Conservation (phyloP, 2,113 vertebrate genomes). For the Eudyptes chrysolophus region DNA sequence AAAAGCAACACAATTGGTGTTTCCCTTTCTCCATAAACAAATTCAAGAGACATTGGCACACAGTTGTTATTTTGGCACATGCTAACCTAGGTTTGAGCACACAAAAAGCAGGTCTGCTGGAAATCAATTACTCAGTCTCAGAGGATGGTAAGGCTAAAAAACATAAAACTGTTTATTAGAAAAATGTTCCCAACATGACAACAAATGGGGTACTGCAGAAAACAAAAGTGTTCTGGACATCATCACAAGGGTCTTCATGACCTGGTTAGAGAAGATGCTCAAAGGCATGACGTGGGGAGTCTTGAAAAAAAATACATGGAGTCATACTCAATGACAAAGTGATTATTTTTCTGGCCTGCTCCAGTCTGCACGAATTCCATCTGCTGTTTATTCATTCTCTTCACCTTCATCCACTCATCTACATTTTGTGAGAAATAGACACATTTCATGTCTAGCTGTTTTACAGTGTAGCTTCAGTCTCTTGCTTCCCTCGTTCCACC, state of each 20-base stretch:
- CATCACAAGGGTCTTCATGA: not conserved
- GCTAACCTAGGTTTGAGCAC: not conserved
- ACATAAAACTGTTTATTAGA: not conserved
- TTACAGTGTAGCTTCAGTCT: not conserved
- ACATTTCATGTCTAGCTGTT: not conserved
- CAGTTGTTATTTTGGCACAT: not conserved
- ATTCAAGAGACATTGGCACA: not conserved
- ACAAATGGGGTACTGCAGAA: not conserved
- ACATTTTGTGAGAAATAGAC: not conserved
- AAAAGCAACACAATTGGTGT: not conserved
- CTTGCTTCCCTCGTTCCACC: not conserved
- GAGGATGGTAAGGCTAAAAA: not conserved
- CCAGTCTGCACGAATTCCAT: not conserved
- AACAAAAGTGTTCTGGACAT: constrained; percentile 3
- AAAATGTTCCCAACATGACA: not conserved
- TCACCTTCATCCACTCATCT: constrained; percentile 19
- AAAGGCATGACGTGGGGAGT: not conserved
- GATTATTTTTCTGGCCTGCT: constrained; percentile 1
- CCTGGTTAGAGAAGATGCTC: not conserved
- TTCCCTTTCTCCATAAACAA: not conserved
- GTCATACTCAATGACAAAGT: not conserved
- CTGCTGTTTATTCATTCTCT: constrained; percentile 15
- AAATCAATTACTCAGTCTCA: not conserved
- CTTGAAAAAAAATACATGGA: not conserved
- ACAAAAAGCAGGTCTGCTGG: not conserved